Evolutionary conservation across 1,140 invertebrate species (phyloP), one percentile per base, ranked within the genome.

Genomic region (Habropoda laboriosa): DNA sequence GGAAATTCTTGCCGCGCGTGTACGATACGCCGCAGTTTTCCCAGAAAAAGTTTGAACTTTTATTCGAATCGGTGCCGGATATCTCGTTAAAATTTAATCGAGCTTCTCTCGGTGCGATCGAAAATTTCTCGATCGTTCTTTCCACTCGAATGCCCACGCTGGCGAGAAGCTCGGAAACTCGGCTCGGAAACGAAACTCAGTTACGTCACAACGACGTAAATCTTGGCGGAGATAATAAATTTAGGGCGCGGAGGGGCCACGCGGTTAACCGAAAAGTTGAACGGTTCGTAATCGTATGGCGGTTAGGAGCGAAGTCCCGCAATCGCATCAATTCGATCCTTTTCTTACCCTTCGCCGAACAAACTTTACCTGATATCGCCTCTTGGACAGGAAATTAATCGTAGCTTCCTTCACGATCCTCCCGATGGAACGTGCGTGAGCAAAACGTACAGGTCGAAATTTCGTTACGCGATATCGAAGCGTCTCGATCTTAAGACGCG

Each of bases 1-100:
- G 53, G 45, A 71, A 61, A 78, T 78, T 78, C 75, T 40, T 68
- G 40, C 27, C 40, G 55, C 66, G 75, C 24, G 18, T 6, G 53
- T 64, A 72, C 63, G 63, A 45, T 67, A 57, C 42, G 27, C 55
- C 7, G 24, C 27, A 47, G 60, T 67, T 67, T 42, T 75, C 18
- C 24, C 21, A 24, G 35, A 18, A 30, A 71, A 67, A 38, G 40
- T 1, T 8, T 16, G 3, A 24, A 42, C 38, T 10, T 47, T 55
- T 66, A 42, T 40, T 66, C 10, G 5, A 12, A 21, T 24, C 21
- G n/a, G n/a, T 4, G n/a, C 0, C 5, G 10, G n/a, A 1, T 32
- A 38, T 53, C 3, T 57, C 35, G 4, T 53, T 27, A 30, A 70
- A 57, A 32, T 63, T 21, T 47, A 18, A 38, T 49, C n/a, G 24